These are phyloP conservation scores for Leptosomus discolor DNA, from an alignment of 2,113 vertebrate species.

Conservation along the genomic window DNA sequence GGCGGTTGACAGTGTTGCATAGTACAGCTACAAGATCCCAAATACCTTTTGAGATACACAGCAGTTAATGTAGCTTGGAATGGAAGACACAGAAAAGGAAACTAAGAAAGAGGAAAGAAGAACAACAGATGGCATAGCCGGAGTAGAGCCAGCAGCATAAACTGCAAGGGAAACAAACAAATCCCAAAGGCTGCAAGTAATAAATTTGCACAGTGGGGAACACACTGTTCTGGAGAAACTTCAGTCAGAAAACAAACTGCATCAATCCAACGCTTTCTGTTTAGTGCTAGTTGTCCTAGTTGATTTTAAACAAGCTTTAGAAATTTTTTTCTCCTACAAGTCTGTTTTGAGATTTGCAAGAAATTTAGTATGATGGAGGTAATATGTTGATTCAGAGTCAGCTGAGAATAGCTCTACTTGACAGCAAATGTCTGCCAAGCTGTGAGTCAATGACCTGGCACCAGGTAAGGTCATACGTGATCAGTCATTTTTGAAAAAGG, in stretches of 20 bases:
- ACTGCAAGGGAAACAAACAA: slow-evolving; percentile 66
- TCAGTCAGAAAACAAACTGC: slow-evolving; percentile 56
- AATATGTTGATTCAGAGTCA: not conserved
- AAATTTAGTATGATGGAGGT: not conserved
- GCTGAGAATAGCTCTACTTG: not conserved
- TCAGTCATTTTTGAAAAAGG: not conserved
- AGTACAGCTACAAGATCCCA: not conserved
- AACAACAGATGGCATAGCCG: slow-evolving; percentile 55
- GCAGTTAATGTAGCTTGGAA: slow-evolving; percentile 27
- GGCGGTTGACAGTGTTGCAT: not conserved
- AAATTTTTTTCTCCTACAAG: not conserved
- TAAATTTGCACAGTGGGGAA: slow-evolving; percentile 63
- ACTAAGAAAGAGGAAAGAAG: slow-evolving; percentile 5
- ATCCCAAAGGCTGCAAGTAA: slow-evolving; percentile 41
- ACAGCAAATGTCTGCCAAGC: not conserved
- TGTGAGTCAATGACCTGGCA: not conserved
- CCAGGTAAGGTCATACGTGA: not conserved
- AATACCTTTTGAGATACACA: not conserved
- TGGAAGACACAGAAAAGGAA: not conserved
- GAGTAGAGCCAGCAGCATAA: slow-evolving; percentile 36
- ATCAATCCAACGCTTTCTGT: slow-evolving; percentile 31
- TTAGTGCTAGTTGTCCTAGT: slow-evolving; percentile 16
- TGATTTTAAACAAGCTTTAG: slow-evolving; percentile 4
- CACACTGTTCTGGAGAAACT: slow-evolving; percentile 43
- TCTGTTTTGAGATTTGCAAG: not conserved